Evolutionary conservation across 2,797 vertebrate species (phyloP), one percentile per base, ranked within the genome.

Genomic region (Anabas testudineus): DNA sequence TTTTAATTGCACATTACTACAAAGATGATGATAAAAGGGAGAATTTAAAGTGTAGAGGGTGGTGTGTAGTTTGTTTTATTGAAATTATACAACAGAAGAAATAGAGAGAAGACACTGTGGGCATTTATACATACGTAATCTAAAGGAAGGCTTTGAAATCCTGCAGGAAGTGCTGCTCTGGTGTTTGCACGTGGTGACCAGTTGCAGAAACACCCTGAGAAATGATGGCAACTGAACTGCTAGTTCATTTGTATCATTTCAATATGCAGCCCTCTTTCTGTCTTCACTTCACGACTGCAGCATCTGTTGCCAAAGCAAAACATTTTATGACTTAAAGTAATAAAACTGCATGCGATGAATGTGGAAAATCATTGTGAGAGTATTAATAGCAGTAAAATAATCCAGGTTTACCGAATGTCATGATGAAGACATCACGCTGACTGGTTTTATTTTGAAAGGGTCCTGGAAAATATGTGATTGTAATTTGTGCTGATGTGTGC

Each of bases 1-100:
- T 77, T 88, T 87, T 80, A 71, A 78, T 78, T 86, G 67, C 76
- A 53, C 32, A 46, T 47, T 51, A 10, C 18, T 8, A 15, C 46
- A 6, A 15, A 47, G 43, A 62, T 22, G 49, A 60, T 46, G 47
- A 60, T 48, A 49, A 37, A 57, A 43, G 10, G 48, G 9, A n/a
- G 34, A 52, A 32, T 49, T 55, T 37, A 34, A 36, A 53, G 19
- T 14, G n/a, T 18, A 34, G 19, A 54, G 21, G 36, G 3, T 24
- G 7, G 7, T 10, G 32, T 37, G 10, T 10, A 18, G 12, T 13
- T 14, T 34, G 24, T 24, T 52, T 4, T 30, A 26, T 14, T 53
- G 18, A 28, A 21, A 41, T 10, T 5, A 13, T 19, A 39, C 37
- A 26, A 19, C 34, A 47, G 52, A 24, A 55, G 22, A 19, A 26